Evolutionary conservation across 2,888 invertebrate species (phyloP).

Genomic region (Ichneumoninae sp.): DNA sequence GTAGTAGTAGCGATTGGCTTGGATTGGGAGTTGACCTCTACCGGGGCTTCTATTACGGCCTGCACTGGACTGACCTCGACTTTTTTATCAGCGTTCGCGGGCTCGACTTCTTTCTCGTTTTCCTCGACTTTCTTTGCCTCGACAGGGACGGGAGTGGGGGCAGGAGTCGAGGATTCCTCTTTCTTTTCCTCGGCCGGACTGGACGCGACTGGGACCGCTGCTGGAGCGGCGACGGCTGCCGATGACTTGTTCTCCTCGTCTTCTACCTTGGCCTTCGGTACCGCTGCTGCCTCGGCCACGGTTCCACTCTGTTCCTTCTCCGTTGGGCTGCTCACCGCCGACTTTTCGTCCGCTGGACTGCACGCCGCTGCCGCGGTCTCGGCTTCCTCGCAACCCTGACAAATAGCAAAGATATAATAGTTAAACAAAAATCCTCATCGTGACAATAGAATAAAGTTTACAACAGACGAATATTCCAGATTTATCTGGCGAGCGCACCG

Average conservation of each 20-base stretch:
- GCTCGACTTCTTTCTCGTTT: conserved; percentile 70
- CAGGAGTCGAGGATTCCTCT: conserved; percentile 77
- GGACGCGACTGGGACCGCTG: conserved; percentile 52
- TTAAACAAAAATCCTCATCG: neutral
- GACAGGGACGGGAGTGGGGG: conserved; percentile 76
- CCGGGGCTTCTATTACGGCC: conserved; percentile 73
- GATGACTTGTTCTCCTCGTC: conserved; percentile 71
- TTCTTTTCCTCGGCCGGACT: conserved; percentile 75
- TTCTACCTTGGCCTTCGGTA: conserved; percentile 68
- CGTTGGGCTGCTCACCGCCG: conserved; percentile 79
- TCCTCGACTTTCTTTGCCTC: conserved; percentile 77
- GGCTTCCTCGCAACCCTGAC: conserved; percentile 82
- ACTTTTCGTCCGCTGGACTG: conserved; percentile 78
- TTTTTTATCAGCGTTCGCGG: conserved; percentile 78
- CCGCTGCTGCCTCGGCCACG: conserved; percentile 48
- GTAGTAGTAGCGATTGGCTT: conserved; percentile 76
- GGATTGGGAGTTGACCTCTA: conserved; percentile 77
- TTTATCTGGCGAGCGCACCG: conserved; percentile 20
- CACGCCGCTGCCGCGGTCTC: conserved; percentile 71
- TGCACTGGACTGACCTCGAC: conserved; percentile 83
- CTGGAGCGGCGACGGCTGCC: conserved; percentile 36
- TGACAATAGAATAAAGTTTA: neutral
- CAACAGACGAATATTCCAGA: neutral
- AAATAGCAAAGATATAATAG: conserved; percentile 39
- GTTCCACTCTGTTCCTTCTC: conserved; percentile 71